phyloP scores from a whole-genome alignment of 2,888 invertebrate genomes.

The Nematopogon swammerdamellus region DNA sequence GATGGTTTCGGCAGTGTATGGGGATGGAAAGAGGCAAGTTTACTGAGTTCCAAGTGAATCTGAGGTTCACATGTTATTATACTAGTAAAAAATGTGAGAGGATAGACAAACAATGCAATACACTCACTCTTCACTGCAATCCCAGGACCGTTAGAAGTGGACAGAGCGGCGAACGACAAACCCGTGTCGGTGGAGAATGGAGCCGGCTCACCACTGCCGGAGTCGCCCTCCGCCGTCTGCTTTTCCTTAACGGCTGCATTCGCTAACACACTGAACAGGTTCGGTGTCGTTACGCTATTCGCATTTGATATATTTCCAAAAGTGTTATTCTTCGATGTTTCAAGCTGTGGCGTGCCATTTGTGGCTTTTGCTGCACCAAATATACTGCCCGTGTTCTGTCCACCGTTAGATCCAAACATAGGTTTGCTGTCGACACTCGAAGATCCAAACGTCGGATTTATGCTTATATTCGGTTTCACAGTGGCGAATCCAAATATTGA shows the following conservation, averaged over 20 bases:
- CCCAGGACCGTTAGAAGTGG: slow-evolving; percentile 18
- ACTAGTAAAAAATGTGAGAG: too few species aligned
- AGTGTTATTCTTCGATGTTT: too few species aligned
- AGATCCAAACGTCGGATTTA: slow-evolving; percentile 6
- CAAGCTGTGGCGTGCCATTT: neutral
- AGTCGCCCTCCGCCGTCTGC: too few species aligned
- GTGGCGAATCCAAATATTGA: slow-evolving; percentile 13
- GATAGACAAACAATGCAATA: too few species aligned
- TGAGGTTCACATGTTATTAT: too few species aligned
- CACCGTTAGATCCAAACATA: slow-evolving; percentile 10
- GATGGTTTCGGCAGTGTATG: too few species aligned
- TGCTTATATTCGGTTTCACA: slow-evolving; percentile 4
- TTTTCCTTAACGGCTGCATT: slow-evolving; percentile 7
- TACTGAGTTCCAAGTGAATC: too few species aligned
- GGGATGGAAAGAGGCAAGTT: too few species aligned
- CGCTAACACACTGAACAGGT: neutral
- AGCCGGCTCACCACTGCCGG: slow-evolving; percentile 15
- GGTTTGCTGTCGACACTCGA: slow-evolving; percentile 1
- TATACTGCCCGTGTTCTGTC: slow-evolving; percentile 5
- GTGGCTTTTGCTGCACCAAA: slow-evolving; percentile 1
- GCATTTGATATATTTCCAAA: too few species aligned
- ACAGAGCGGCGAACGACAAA: slow-evolving; percentile 29
- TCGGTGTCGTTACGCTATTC: neutral
- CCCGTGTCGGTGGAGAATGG: slow-evolving; percentile 22
- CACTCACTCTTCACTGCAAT: slow-evolving; percentile 23